Conservation (phyloP, 2,888 invertebrate species). For the Athalia cordata region DNA sequence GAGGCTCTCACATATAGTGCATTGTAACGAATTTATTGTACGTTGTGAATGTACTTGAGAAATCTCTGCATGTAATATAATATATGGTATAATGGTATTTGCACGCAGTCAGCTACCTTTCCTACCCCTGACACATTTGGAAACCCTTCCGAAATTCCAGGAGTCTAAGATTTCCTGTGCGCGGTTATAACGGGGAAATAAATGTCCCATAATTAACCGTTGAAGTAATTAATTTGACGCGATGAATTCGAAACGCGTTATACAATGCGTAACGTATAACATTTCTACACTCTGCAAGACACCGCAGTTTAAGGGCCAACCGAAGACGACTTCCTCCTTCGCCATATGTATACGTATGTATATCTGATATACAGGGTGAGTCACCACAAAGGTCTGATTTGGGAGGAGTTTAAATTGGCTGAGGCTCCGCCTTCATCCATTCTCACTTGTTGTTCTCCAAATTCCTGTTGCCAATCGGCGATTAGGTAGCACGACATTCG, state of each 20-base stretch:
- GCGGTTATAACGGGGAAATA: conserved; percentile 62
- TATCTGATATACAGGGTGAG: no score
- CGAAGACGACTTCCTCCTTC: no score
- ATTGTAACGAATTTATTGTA: conserved; percentile 16
- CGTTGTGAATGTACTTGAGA: neutral
- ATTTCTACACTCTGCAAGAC: neutral
- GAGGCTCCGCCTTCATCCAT: no score
- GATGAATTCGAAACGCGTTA: conserved; percentile 62
- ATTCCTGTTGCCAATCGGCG: no score
- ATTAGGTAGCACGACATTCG: no score
- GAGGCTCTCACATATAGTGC: no score
- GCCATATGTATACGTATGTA: no score
- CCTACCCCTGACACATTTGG: conserved; percentile 42
- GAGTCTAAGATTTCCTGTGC: conserved; percentile 62
- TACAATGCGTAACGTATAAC: conserved; percentile 1
- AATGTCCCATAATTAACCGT: conserved; percentile 69
- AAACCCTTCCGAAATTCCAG: conserved; percentile 58
- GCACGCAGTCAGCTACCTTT: neutral
- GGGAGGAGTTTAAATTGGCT: no score
- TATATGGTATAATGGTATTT: conserved; percentile 28
- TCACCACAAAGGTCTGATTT: no score
- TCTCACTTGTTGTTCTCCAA: no score
- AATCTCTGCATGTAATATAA: neutral
- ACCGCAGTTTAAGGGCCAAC: neutral
- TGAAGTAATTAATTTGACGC: conserved; percentile 67